phyloP scores from a whole-genome alignment of 2,113 vertebrate species.

The Leptodactylus fuscus region DNA sequence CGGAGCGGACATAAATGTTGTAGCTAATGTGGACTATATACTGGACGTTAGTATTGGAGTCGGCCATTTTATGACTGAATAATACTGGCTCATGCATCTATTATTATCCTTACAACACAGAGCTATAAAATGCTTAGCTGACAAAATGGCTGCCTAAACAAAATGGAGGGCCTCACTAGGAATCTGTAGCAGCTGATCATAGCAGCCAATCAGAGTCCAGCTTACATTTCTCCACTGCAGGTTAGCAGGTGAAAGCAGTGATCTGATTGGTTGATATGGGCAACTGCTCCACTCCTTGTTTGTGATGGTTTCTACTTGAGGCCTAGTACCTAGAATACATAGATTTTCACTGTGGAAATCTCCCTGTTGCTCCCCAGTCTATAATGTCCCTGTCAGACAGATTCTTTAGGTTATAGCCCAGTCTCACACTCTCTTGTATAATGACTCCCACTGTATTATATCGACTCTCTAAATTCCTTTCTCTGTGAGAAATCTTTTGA shows the following conservation, averaged over 20 bases:
- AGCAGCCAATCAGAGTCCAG: not conserved
- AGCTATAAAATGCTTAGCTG: not conserved
- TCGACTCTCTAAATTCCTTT: not conserved
- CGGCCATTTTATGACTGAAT: not conserved
- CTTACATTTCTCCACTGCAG: not conserved
- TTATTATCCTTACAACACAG: not conserved
- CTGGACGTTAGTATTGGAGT: not conserved
- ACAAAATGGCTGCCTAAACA: not conserved
- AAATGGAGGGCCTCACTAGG: not conserved
- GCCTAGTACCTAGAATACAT: not conserved
- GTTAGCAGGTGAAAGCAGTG: too few species aligned
- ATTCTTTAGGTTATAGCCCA: not conserved
- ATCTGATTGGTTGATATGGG: not conserved
- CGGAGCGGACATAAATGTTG: too few species aligned
- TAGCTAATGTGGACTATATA: not conserved
- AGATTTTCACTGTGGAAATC: not conserved
- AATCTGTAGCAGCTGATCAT: not conserved
- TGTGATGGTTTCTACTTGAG: not conserved
- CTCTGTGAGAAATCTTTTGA: not conserved
- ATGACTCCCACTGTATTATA: not conserved
- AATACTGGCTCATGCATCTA: not conserved
- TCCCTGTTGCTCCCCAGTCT: too few species aligned
- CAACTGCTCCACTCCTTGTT: not conserved
- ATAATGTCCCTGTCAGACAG: too few species aligned
- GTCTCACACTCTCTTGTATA: not conserved